These are phyloP conservation scores for Silurus meridionalis DNA, from an alignment of 2,113 vertebrate species.

Conservation along the genomic window DNA sequence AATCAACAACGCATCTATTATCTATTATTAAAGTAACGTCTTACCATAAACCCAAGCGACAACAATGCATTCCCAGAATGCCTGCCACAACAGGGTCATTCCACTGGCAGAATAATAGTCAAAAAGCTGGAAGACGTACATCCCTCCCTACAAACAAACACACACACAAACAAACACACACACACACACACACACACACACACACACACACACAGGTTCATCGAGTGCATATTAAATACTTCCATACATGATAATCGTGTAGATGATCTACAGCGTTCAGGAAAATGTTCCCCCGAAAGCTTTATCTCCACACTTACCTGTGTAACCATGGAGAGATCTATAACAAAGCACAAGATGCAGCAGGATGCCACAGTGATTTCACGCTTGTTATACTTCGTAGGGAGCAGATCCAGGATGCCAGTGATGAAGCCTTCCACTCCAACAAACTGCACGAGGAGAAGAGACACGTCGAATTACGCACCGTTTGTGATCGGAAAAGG, in stretches of 20 bases:
- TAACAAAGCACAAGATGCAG: conserved; percentile 75
- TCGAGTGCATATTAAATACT: background rate
- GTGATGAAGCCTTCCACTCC: conserved; percentile 82
- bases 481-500: no score
- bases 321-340: conserved; percentile 82
- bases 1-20: no score
- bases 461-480: background rate
- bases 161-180: conserved; percentile 1
- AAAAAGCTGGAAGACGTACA: conserved; percentile 83
- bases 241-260: background rate
- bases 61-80: conserved; percentile 82
- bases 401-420: conserved; percentile 78
- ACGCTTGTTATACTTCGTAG: conserved; percentile 67
- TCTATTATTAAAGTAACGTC: conserved; percentile 13
- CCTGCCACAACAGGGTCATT: conserved; percentile 82
- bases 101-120: conserved; percentile 84
- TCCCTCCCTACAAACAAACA: conserved; percentile 71
- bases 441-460: conserved; percentile 69
- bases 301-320: conserved; percentile 65
- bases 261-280: background rate
- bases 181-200: conserved; percentile 20
- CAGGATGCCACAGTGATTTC: conserved; percentile 76
- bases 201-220: background rate
- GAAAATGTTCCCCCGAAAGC: background rate
- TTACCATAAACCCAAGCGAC: conserved; percentile 82